These are phyloP conservation scores for Hydra vulgaris DNA, from an alignment of 30 jellyfish, hydroid and myxozoan species.

Conservation along the genomic window DNA sequence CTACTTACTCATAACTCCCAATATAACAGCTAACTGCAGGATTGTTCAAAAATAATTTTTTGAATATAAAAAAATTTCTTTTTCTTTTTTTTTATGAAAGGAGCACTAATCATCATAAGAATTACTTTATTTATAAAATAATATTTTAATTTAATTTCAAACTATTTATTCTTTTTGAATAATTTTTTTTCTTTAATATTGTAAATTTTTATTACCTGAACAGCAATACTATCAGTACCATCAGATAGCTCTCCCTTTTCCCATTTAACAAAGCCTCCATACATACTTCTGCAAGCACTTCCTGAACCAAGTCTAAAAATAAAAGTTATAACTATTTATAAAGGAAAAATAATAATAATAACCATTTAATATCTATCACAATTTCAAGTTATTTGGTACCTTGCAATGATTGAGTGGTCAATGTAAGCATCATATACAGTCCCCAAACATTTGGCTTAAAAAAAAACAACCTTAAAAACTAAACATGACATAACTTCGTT, in stretches of 20 bases:
- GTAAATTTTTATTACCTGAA: constrained; percentile 28
- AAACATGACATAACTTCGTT: too few relatives aligned
- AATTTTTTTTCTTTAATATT: neutral
- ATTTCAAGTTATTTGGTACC: constrained; percentile 9
- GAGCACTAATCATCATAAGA: too few relatives aligned
- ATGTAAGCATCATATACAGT: constrained; percentile 27
- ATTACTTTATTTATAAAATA: too few relatives aligned
- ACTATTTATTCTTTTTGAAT: too few relatives aligned
- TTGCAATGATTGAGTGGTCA: constrained; percentile 50
- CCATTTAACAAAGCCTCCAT: constrained; percentile 99
- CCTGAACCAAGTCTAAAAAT: constrained; percentile 93
- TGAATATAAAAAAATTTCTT: too few relatives aligned
- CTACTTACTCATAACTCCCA: too few relatives aligned
- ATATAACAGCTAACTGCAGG: too few relatives aligned
- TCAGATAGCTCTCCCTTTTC: constrained; percentile 53
- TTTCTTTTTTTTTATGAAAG: too few relatives aligned
- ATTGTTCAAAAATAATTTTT: too few relatives aligned
- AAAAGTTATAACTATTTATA: neutral
- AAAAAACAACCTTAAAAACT: neutral
- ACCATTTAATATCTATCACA: neutral
- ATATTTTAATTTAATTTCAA: too few relatives aligned
- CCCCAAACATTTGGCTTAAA: constrained; percentile 38
- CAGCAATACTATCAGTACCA: constrained; percentile 84
- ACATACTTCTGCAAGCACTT: constrained; percentile 93
- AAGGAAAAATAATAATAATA: too few relatives aligned